A percentile compares a stretch with the other conserved stretches of the same genome.
Evolutionary conservation across 2,113 vertebrate genomes (phyloP).

Genomic region (Semnopithecus entellus): DNA sequence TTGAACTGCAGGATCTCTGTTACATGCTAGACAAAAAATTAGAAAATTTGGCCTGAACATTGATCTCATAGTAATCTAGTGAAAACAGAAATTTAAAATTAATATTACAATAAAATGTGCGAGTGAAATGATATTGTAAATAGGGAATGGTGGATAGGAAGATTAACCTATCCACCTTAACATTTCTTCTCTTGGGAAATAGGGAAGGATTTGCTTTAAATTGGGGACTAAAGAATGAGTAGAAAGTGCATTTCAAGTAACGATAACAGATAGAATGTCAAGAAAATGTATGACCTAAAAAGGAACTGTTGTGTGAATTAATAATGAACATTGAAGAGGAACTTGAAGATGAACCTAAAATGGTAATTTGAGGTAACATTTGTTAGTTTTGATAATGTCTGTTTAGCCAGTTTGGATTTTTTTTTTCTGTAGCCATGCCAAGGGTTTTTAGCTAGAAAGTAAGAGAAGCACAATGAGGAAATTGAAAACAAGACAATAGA

Average conservation of each 20-base stretch:
- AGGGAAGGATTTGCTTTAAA: not conserved
- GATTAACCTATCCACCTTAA: not conserved
- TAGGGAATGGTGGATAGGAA: not conserved
- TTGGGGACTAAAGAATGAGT: not conserved
- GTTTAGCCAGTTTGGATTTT: not conserved
- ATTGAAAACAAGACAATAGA: not conserved
- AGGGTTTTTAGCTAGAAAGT: not conserved
- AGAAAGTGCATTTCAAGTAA: not conserved
- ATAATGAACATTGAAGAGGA: not conserved
- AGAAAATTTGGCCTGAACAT: not conserved
- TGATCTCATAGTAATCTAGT: not conserved
- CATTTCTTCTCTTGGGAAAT: not conserved
- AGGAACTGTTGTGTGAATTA: not conserved
- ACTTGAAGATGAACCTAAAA: not conserved
- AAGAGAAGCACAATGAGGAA: not conserved
- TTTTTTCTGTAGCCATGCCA: not conserved
- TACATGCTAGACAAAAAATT: not conserved
- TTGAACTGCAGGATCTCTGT: not conserved
- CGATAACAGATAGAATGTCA: not conserved
- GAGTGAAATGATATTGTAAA: not conserved
- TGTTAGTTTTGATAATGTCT: not conserved
- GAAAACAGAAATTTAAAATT: not conserved
- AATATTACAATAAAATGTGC: not conserved
- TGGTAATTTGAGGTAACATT: not conserved
- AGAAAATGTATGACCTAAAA: not conserved